Base-by-base conservation (phyloP, 1,140 invertebrate genomes). In the Portunus trituberculatus region DNA sequence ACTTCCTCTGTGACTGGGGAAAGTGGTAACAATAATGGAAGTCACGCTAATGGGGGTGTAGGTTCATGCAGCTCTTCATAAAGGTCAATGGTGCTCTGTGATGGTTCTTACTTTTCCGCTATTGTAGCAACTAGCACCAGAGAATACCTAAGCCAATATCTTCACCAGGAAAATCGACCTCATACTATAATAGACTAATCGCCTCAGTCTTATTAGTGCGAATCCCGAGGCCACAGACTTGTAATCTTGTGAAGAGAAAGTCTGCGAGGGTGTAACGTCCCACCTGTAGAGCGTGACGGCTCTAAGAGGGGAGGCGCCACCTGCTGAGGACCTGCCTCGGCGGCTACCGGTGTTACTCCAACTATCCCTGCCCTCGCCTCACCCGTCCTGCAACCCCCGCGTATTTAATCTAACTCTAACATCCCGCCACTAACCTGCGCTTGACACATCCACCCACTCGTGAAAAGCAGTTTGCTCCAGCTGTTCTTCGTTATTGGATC, bases 261-360 rank as follows among this genome's bases (percentile, higher is more conserved):
- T 76, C 67, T 76, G 67, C 67, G 67, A 76, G 67, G 67, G 67
- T 76, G 67, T 76, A 76, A 76, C 67, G 67, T 76, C 67, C 67
- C 67, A n/a, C 67, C 67, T 76, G 67, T 76, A 76, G 67, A 76
- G 67, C 67, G 67, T 76, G 67, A 76, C 67, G 67, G 67, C 20
- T 1, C 67, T 12, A 25, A n/a, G 67, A n/a, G 67, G 67, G 67
- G 67, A n/a, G 25, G 20, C 67, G 25, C 67, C 67, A n/a, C 67
- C 67, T 76, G 20, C 67, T 76, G 67, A 25, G 67, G 67, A 76
- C 67, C 25, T n/a, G 67, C 20, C 67, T 76, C 6, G 20, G 3
- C 67, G 25, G 67, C 67, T 76, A 12, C 67, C n/a, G 67, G 67
- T 76, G 67, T 76, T 76, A 76, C 67, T 59, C 12, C 52, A 20